Percentiles rank a stretch among this genome's conserved stretches.
These are phyloP conservation scores for Ryuthela nishihirai DNA, from an alignment of 2,888 invertebrate genomes.

Conservation along the genomic window DNA sequence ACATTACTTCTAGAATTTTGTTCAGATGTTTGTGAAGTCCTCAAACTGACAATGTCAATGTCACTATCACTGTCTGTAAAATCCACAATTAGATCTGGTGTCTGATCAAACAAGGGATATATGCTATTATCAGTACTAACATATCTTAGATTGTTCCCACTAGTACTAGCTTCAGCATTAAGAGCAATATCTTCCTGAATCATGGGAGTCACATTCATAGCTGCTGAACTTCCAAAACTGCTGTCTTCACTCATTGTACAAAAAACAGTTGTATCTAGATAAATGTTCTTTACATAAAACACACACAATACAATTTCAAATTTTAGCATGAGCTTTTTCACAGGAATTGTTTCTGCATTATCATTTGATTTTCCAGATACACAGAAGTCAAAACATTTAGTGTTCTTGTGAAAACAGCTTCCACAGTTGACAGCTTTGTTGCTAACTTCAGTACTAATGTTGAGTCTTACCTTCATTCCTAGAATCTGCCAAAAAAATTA, in stretches of 20 bases:
- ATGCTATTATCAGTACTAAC: conserved; percentile 19
- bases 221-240: conserved; percentile 24
- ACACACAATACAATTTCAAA: too few relatives aligned
- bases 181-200: conserved; percentile 34
- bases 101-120: conserved; percentile 23
- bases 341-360: too few relatives aligned
- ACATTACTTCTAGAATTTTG: background rate
- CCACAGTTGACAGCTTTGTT: too few relatives aligned
- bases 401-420: too few relatives aligned
- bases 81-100: conserved; percentile 35
- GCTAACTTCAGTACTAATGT: too few relatives aligned
- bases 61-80: conserved; percentile 38
- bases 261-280: conserved; percentile 28
- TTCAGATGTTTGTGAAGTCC: conserved; percentile 22
- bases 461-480: too few relatives aligned
- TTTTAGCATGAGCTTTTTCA: too few relatives aligned
- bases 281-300: too few relatives aligned
- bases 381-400: too few relatives aligned
- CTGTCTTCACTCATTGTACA: conserved; percentile 25
- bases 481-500: too few relatives aligned
- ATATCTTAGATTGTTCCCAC: conserved; percentile 13
- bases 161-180: conserved; percentile 17
- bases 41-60: conserved; percentile 35
- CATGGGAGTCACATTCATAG: conserved; percentile 32
- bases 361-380: too few relatives aligned